Evolutionary conservation across 2,113 vertebrate genomes (phyloP).

Genomic region (Elgaria multicarinata): DNA sequence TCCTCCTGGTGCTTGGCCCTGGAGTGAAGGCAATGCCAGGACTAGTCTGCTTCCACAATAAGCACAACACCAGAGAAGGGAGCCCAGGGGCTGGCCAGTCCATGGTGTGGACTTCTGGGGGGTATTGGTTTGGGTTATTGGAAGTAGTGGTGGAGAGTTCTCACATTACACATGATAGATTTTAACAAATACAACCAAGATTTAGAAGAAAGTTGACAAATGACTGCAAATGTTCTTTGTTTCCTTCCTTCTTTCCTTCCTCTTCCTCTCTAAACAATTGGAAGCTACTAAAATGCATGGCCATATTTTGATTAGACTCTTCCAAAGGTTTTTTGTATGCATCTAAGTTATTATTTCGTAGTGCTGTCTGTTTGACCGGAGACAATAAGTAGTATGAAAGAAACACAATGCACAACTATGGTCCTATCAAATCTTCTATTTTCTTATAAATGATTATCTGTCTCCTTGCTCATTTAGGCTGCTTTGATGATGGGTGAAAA

Average conservation of each 20-base stretch:
- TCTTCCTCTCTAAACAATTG: background rate
- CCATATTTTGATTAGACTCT: background rate
- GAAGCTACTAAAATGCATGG: background rate
- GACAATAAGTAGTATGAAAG: too few relatives aligned
- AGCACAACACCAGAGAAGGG: background rate
- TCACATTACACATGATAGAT: background rate
- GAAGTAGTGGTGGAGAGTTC: background rate
- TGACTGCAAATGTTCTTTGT: background rate
- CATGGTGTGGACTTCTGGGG: background rate
- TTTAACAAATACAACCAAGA: background rate
- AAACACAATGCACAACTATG: background rate
- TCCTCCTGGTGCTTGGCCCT: background rate
- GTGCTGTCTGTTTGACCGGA: background rate
- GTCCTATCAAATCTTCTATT: background rate
- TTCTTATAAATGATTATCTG: background rate
- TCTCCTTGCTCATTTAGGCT: background rate
- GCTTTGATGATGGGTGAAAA: background rate
- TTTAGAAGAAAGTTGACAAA: background rate
- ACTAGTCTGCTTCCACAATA: background rate
- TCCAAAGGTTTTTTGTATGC: background rate
- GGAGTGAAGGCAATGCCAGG: background rate
- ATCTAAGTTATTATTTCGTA: background rate
- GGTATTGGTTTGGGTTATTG: too few relatives aligned
- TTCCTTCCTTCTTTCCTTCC: background rate
- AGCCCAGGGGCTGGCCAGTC: too few relatives aligned